These are phyloP conservation scores for Chionomys nivalis DNA, from an alignment of 2,113 vertebrate species.

Conservation along the genomic window DNA sequence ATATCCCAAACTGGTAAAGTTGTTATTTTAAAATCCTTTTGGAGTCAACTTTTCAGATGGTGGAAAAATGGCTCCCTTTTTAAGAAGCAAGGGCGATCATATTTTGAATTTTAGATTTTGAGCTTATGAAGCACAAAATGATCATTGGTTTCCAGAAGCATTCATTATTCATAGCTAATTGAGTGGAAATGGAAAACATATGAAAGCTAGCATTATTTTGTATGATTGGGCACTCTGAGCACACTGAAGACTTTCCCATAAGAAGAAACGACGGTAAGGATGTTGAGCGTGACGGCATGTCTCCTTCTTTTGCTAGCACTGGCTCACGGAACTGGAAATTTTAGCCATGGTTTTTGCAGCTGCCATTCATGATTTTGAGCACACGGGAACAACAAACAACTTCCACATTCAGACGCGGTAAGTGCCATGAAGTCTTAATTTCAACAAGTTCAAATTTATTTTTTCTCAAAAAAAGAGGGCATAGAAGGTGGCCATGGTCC, in stretches of 20 bases:
- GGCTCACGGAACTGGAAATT: constrained; percentile 99
- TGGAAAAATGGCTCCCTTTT: constrained; percentile 14
- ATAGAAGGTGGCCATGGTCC: neutral
- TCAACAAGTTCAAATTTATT: neutral
- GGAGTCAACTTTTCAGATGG: neutral
- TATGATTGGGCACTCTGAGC: neutral
- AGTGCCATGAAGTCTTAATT: neutral
- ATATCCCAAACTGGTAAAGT: neutral
- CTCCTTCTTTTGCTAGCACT: constrained; percentile 90
- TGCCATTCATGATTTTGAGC: constrained; percentile 98
- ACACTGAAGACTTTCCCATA: neutral
- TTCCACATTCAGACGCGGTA: constrained; percentile 99
- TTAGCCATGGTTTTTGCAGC: constrained; percentile 99
- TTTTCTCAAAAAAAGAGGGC: neutral
- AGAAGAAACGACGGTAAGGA: neutral
- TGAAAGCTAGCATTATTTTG: neutral
- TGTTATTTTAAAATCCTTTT: constrained; percentile 31
- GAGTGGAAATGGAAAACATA: constrained; percentile 2
- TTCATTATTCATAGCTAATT: neutral
- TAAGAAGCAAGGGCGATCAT: neutral
- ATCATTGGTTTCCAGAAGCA: neutral
- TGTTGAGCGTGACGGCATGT: constrained; percentile 55
- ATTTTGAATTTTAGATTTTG: constrained; percentile 17
- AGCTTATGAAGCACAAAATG: neutral
- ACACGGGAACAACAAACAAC: constrained; percentile 99